Base-by-base conservation (phyloP, 2,797 vertebrate species). In the Crocodylus rhombifer region DNA sequence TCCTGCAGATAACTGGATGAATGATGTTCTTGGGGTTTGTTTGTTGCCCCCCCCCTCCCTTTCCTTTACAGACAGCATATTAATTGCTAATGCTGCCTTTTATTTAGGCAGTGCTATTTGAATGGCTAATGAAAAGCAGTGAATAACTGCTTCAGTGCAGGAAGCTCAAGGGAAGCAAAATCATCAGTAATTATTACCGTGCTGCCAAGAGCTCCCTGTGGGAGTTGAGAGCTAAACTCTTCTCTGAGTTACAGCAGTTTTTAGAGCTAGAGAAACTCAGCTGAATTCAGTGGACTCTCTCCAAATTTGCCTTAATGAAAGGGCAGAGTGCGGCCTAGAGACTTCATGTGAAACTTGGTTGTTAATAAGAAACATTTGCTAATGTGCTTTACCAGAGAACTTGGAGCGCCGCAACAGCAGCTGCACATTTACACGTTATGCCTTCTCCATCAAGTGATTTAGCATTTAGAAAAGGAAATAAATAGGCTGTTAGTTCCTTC, bases 21-120 rank as follows among this genome's bases (percentile, higher is more conserved):
- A 84, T 73, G 75, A 30, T 91, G 84, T 56, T 95, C 90, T 87
- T 93, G 95, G 91, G 86, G 30, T 88, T 93, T 89, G 10, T 51
- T 51, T 51, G 3, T 51, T 51, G 42, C 42, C 42, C 42, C 42
- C 87, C 85, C 89, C 86, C 2, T 3, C 5, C 5, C 88, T 82
- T 88, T 21, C 88, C 89, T 77, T 88, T 20, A 17, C 2, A 1
- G 79, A 77, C 36, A 1, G 60, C 74, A 23, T 79, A 56, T 42
- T 69, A 61, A 71, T 75, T 79, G 30, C 23, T 5, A 36, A 67
- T 7, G 90, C 77, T 92, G 93, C 61, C 91, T 90, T 12, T 60
- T 71, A 55, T 93, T 78, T 74, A 77, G n/a, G 42, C 90, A 14
- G 1, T 18, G 60, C 1, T 4, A 1, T 65, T 82, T 82, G 91